phyloP scores from a whole-genome alignment of 2,113 vertebrate species.

The Ailurus styani region DNA sequence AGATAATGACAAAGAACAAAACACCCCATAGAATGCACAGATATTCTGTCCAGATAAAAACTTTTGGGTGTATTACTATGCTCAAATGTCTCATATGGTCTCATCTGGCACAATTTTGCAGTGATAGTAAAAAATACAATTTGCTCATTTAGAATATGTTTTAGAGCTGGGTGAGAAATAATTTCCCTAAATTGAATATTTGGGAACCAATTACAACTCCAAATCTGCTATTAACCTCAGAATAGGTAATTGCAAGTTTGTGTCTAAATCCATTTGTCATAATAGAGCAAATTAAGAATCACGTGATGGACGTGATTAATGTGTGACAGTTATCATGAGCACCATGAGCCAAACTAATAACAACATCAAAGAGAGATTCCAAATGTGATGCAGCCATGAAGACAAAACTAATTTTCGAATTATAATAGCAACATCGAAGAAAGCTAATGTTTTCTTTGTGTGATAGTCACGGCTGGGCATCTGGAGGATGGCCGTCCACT shows the following conservation, averaged over 20 bases:
- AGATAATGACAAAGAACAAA: neutral
- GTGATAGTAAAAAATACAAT: slow-evolving; percentile 67
- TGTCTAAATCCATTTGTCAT: slow-evolving; percentile 72
- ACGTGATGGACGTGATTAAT: slow-evolving; percentile 62
- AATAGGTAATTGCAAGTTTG: slow-evolving; percentile 72
- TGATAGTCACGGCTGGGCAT: slow-evolving; percentile 40
- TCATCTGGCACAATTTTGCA: slow-evolving; percentile 55
- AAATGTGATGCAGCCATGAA: slow-evolving; percentile 57
- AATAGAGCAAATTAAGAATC: slow-evolving; percentile 71
- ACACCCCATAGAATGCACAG: neutral
- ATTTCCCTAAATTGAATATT: slow-evolving; percentile 73
- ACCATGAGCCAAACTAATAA: slow-evolving; percentile 62
- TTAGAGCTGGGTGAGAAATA: slow-evolving; percentile 68
- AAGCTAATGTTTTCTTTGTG: slow-evolving; percentile 52
- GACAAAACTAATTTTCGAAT: slow-evolving; percentile 63
- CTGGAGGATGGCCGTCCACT: slow-evolving; percentile 30
- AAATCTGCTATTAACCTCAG: slow-evolving; percentile 70
- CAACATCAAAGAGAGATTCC: slow-evolving; percentile 68
- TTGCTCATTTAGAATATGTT: slow-evolving; percentile 67
- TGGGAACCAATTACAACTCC: slow-evolving; percentile 71
- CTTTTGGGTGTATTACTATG: neutral
- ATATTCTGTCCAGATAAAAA: neutral
- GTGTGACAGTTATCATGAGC: slow-evolving; percentile 57
- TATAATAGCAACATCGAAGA: slow-evolving; percentile 62
- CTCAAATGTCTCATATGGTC: slow-evolving; percentile 35